These are phyloP conservation scores for Gracilinanus agilis DNA, from an alignment of 2,113 vertebrate genomes.

Conservation along the genomic window DNA sequence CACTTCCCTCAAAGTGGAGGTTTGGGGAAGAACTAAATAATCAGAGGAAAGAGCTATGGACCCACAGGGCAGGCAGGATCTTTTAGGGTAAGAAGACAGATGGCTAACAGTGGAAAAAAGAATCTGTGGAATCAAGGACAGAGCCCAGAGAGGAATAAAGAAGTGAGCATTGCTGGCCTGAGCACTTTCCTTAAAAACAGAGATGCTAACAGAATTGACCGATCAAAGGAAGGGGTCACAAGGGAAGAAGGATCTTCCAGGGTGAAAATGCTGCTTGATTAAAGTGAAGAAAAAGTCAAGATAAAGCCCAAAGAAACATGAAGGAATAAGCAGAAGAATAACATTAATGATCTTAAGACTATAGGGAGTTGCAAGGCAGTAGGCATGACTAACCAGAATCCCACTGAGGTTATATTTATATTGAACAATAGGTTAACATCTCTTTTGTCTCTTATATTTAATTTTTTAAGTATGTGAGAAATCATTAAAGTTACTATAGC, in stretches of 20 bases:
- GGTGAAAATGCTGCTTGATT: neutral
- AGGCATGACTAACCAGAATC: neutral
- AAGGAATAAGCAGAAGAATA: neutral
- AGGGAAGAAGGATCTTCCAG: neutral
- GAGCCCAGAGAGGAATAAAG: neutral
- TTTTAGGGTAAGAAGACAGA: neutral
- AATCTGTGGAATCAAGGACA: neutral
- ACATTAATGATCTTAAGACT: neutral
- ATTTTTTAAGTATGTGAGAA: slow-evolving; percentile 60
- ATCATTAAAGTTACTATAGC: slow-evolving; percentile 61
- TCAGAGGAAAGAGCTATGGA: neutral
- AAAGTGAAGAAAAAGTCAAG: neutral
- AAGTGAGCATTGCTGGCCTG: neutral
- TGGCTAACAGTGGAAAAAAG: neutral
- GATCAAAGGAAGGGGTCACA: neutral
- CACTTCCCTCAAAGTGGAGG: neutral
- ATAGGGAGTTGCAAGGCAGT: neutral
- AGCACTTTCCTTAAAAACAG: neutral
- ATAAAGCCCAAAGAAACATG: neutral
- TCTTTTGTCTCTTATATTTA: slow-evolving; percentile 40
- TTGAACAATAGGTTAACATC: slow-evolving; percentile 54
- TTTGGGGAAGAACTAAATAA: neutral
- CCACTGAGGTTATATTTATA: neutral
- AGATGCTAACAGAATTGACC: neutral
- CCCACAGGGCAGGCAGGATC: neutral